Evolutionary conservation across 2,113 vertebrate genomes (phyloP).

Genomic region (Aviceda subcristata): DNA sequence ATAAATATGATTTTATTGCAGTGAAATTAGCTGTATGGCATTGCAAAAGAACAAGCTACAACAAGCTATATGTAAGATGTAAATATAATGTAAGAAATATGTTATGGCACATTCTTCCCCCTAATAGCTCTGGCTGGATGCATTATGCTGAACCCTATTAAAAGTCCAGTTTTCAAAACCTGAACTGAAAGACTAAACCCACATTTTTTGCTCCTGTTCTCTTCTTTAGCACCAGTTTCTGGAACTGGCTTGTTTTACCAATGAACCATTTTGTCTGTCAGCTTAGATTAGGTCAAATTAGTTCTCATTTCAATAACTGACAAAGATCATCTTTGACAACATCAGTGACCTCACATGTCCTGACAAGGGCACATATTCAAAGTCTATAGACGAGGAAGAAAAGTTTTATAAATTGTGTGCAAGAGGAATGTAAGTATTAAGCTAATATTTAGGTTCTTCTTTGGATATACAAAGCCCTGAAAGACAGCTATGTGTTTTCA

Average conservation of each 20-base stretch:
- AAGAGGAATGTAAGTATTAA: neutral
- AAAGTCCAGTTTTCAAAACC: neutral
- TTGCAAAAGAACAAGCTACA: neutral
- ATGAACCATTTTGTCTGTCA: conserved; percentile 68
- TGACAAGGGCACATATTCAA: conserved; percentile 59
- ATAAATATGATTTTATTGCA: neutral
- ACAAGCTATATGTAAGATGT: neutral
- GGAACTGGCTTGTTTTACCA: conserved; percentile 44
- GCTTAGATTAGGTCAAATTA: conserved; percentile 73
- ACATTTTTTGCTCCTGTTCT: neutral
- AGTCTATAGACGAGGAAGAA: conserved; percentile 5
- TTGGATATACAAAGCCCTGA: neutral
- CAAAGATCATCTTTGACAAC: conserved; percentile 72
- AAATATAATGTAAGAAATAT: neutral
- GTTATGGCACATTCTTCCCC: neutral
- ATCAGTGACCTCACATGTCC: conserved; percentile 64
- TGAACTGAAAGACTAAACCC: neutral
- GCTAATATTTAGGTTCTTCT: neutral
- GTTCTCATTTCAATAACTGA: conserved; percentile 75
- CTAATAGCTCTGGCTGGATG: neutral
- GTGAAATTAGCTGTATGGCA: neutral
- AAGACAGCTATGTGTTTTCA: neutral
- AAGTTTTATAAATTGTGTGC: conserved; percentile 7
- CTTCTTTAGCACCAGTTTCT: conserved; percentile 46
- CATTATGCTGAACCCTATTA: neutral